Percentiles rank a stretch among this genome's conserved stretches.
Evolutionary conservation across 2,113 vertebrate species (phyloP).

Genomic region (Edolisoma coerulescens): DNA sequence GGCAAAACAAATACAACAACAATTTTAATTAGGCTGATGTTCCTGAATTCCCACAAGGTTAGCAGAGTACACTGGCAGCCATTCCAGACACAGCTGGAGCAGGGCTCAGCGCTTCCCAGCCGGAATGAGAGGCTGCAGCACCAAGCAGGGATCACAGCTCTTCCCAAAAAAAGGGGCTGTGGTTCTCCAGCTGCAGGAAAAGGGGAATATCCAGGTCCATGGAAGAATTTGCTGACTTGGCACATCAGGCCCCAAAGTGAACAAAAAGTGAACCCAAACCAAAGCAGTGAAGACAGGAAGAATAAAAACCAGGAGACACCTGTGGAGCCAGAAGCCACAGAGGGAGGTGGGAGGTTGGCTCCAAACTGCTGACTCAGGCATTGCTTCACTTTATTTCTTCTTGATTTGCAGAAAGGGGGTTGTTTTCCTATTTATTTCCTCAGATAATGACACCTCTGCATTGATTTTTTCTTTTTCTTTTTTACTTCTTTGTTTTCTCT

Average conservation of each 20-base stretch:
- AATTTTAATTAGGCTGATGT: conserved; percentile 29
- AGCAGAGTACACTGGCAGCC: neutral
- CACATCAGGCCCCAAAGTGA: neutral
- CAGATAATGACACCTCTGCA: neutral
- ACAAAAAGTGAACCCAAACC: neutral
- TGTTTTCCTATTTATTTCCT: neutral
- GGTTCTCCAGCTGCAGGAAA: neutral
- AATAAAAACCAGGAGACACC: neutral
- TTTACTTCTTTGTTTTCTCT: neutral
- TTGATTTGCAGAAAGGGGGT: neutral
- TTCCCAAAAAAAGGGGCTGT: fast-evolving
- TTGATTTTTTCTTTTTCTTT: neutral
- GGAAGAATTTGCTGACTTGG: neutral
- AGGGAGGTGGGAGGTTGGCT: neutral
- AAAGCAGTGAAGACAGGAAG: neutral
- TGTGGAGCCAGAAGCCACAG: neutral
- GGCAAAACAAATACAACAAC: conserved; percentile 42
- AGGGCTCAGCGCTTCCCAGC: neutral
- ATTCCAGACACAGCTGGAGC: neutral
- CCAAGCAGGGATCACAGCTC: neutral
- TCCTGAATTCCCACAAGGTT: neutral
- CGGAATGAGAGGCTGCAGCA: neutral
- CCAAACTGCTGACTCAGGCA: neutral
- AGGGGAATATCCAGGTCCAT: fast-evolving
- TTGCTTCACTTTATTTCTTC: neutral